Conservation (phyloP, 2,797 vertebrate species). For the Phrynocephalus guinanensis region DNA sequence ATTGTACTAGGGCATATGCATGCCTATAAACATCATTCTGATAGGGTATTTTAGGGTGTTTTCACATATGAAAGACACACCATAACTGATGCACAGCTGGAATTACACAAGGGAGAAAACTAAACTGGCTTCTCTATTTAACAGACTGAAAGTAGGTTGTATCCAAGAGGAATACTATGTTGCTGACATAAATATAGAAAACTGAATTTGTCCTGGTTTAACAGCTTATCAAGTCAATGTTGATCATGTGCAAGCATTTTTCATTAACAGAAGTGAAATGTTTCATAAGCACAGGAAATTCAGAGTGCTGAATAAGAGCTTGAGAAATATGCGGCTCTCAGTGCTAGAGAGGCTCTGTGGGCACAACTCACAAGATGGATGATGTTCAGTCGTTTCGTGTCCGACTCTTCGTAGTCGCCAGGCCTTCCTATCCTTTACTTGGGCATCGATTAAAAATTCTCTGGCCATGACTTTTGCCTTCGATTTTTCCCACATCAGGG, state of each 20-base stretch:
- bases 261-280: fast-evolving
- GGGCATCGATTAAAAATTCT: too few relatives aligned
- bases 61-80: not conserved
- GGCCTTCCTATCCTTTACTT: too few relatives aligned
- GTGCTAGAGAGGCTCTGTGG: not conserved
- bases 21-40: not conserved
- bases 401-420: too few relatives aligned
- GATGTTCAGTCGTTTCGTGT: too few relatives aligned
- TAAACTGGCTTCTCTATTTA: not conserved
- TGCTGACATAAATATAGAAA: not conserved
- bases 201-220: not conserved
- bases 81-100: not conserved
- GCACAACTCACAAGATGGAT: not conserved
- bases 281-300: not conserved
- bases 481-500: too few relatives aligned
- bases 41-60: not conserved
- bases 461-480: too few relatives aligned
- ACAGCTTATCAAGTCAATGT: not conserved
- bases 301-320: not conserved
- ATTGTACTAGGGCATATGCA: not conserved
- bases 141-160: not conserved
- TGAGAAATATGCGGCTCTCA: not conserved
- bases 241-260: not conserved
- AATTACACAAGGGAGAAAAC: not conserved
- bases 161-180: not conserved